A percentile compares a stretch with the other conserved stretches of the same genome.
Evolutionary conservation across 64 coral and sea anemone genomes (phyloP).

Genomic region (Acropora tenuis): DNA sequence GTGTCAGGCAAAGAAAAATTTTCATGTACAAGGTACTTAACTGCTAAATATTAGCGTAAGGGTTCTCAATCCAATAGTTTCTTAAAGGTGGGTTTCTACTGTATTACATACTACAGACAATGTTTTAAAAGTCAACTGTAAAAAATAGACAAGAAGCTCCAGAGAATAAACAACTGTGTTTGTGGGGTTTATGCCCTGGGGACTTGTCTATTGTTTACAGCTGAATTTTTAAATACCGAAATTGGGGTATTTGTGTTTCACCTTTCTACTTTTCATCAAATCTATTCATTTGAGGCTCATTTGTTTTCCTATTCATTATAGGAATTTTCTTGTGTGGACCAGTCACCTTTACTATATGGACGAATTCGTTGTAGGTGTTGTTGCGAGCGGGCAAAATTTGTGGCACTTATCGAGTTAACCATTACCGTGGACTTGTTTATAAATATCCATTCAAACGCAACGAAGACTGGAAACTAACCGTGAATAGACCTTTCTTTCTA

Average conservation of each 20-base stretch:
- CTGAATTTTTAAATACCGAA: no score
- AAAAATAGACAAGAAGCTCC: no score
- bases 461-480: neutral
- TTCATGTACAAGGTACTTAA: no score
- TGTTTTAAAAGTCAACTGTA: no score
- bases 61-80: no score
- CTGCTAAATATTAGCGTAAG: no score
- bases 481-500: neutral
- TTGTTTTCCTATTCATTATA: conserved; percentile 3
- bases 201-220: no score
- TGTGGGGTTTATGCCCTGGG: no score
- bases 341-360: neutral
- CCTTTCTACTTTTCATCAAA: neutral
- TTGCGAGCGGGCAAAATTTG: neutral
- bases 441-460: neutral
- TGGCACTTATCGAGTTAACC: neutral
- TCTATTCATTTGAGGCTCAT: neutral
- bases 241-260: neutral
- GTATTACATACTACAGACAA: no score
- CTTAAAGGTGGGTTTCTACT: no score
- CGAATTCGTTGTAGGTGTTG: neutral
- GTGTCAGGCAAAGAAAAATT: neutral
- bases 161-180: no score
- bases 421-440: neutral
- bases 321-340: neutral